Conservation (phyloP, 2,888 invertebrate genomes). For the Cyaniris semiargus region DNA sequence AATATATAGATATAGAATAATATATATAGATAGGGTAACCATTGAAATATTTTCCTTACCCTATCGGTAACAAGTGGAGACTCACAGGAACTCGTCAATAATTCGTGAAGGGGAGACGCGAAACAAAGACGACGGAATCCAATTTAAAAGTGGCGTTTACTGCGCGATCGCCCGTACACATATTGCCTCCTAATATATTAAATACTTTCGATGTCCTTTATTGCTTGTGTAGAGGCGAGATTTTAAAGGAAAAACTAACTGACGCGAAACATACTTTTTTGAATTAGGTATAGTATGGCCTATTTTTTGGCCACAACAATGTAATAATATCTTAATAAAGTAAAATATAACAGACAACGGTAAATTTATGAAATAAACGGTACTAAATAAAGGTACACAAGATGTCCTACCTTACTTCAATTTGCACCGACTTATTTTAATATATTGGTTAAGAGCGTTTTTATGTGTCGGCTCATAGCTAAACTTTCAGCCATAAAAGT, state of each 20-base stretch:
- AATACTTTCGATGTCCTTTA: conserved; percentile 15
- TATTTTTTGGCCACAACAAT: too few species aligned
- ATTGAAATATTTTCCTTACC: neutral
- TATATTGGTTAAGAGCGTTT: conserved; percentile 23
- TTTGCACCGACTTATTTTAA: neutral
- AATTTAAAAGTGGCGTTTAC: conserved; percentile 61
- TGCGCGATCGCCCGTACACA: conserved; percentile 42
- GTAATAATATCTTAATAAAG: too few species aligned
- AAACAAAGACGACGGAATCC: conserved; percentile 49
- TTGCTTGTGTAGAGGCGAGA: neutral
- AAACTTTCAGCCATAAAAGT: conserved; percentile 17
- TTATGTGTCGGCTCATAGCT: conserved; percentile 29
- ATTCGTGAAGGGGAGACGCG: conserved; percentile 28
- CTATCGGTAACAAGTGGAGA: conserved; percentile 3
- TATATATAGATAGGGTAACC: too few species aligned
- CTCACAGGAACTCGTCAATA: conserved; percentile 20
- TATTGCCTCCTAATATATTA: conserved; percentile 15
- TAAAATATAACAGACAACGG: too few species aligned
- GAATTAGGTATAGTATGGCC: neutral
- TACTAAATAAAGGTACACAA: neutral
- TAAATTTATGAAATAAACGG: too few species aligned
- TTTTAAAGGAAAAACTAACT: neutral
- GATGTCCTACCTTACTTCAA: neutral
- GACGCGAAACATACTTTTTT: neutral
- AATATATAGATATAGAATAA: too few species aligned